These are phyloP conservation scores for Megaceryle alcyon DNA, from an alignment of 2,797 vertebrate species.

Conservation along the genomic window DNA sequence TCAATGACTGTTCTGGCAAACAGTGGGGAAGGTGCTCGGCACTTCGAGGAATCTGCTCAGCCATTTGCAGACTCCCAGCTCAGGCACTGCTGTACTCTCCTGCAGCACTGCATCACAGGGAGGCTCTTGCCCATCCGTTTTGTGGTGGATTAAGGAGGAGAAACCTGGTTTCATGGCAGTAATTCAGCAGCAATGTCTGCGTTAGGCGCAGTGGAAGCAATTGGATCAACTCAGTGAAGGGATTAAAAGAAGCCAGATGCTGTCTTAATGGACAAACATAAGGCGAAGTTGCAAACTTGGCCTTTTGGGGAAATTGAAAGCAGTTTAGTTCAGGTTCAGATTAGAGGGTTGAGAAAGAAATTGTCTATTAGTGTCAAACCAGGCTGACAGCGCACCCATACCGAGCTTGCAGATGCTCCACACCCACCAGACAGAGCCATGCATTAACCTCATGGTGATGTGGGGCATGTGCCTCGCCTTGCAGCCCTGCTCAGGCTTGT, in stretches of 20 bases:
- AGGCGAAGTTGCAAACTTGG: constrained; percentile 22
- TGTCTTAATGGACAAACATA: constrained; percentile 47
- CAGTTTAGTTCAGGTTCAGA: constrained; percentile 40
- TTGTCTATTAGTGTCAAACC: background rate
- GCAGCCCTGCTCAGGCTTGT: background rate
- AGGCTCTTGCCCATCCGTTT: background rate
- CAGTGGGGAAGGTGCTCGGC: background rate
- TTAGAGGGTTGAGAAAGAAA: background rate
- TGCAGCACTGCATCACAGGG: accelerated
- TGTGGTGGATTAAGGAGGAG: background rate
- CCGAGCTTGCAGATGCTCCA: background rate
- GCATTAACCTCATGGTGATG: accelerated
- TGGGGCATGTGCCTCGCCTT: accelerated
- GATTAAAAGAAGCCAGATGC: constrained; percentile 59
- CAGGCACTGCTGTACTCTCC: background rate
- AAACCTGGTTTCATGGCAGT: background rate
- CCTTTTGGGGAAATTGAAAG: constrained; percentile 52
- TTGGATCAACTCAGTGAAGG: constrained; percentile 25
- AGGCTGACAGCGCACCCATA: background rate
- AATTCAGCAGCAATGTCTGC: background rate
- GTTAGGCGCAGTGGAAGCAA: background rate
- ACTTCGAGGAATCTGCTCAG: background rate
- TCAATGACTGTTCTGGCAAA: background rate
- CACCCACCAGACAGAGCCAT: accelerated
- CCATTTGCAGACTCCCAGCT: background rate